These are phyloP conservation scores for Lasioglossum zephyrum DNA, from an alignment of 2,888 invertebrate genomes.

Conservation along the genomic window DNA sequence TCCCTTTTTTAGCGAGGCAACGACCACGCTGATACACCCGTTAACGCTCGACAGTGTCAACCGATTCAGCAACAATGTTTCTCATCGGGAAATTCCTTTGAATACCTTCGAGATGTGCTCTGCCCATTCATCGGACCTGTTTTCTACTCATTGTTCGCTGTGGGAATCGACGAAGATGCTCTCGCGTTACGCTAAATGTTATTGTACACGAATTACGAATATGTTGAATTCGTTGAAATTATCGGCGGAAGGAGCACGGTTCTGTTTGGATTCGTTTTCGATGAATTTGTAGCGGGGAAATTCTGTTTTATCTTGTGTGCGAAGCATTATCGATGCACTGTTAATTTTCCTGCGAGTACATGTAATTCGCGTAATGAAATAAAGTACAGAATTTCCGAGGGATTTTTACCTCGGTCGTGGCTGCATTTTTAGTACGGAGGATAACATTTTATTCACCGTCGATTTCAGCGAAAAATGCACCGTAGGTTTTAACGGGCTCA, in stretches of 20 bases:
- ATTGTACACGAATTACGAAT: not conserved
- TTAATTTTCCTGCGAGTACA: not conserved
- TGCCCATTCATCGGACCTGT: not conserved
- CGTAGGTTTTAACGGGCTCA: not conserved
- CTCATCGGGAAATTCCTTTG: not conserved
- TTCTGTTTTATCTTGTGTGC: not conserved
- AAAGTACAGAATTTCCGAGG: not conserved
- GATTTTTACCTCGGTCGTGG: not conserved
- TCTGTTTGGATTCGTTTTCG: not conserved
- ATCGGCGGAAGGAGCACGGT: not conserved
- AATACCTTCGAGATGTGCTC: not conserved
- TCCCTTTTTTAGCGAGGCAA: not conserved
- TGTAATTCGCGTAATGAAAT: not conserved
- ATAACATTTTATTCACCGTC: not conserved
- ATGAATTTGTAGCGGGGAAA: not conserved
- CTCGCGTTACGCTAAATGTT: not conserved
- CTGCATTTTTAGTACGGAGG: not conserved
- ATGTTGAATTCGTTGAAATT: not conserved
- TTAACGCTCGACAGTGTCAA: not conserved
- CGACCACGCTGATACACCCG: not conserved
- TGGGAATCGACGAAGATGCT: not conserved
- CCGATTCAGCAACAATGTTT: not conserved
- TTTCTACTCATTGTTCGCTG: not conserved
- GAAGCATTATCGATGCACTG: not conserved
- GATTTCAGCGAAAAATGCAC: not conserved